Evolutionary conservation across 1,140 invertebrate species (phyloP), one percentile per base, ranked within the genome.

Genomic region (Ips nitidus): DNA sequence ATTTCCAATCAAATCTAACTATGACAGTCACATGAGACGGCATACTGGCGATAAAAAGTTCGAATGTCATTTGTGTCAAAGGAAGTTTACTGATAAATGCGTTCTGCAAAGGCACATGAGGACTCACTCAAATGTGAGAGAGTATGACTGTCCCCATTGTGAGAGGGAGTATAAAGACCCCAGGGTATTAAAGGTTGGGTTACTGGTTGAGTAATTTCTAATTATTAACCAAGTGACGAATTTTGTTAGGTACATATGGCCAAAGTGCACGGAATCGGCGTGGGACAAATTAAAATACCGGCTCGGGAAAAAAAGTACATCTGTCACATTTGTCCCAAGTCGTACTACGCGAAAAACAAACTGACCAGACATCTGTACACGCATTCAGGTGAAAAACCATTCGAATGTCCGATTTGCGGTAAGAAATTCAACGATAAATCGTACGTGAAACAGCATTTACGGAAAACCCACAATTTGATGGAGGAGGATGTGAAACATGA

Each of bases 321-420:
- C 38, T 78, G 76, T 70, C 73, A 75, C 56, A 73, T 75, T 6
- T 78, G 76, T 65, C 71, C 75, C 1, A 85, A 85, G 57, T 83
- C 84, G 69, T 89, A 87, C 70, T 83, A 86, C 2, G 84, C 82
- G 5, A 80, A 82, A 6, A 83, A 83, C 39, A 85, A 88, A 62
- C 80, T 91, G 1, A 85, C 86, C 47, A 85, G 84, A 2, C 90
- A 91, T 78, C 81, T 86, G 47, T 82, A 88, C 55, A 86, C 85
- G 22, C 90, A 91, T 79, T 89, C 89, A 2, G 89, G 89, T 0
- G 88, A 90, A 72, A 88, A 88, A 74, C 89, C 89, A 0, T 89
- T 86, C 75, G 82, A 83, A 70, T 90, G 89, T 75, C 81, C 82
- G 59, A 82, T 87, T 64, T 91, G 89, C 73, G 77, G 82, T 47